Evolutionary conservation across 2,113 vertebrate species (phyloP).

Genomic region (Formicarius rufipectus): DNA sequence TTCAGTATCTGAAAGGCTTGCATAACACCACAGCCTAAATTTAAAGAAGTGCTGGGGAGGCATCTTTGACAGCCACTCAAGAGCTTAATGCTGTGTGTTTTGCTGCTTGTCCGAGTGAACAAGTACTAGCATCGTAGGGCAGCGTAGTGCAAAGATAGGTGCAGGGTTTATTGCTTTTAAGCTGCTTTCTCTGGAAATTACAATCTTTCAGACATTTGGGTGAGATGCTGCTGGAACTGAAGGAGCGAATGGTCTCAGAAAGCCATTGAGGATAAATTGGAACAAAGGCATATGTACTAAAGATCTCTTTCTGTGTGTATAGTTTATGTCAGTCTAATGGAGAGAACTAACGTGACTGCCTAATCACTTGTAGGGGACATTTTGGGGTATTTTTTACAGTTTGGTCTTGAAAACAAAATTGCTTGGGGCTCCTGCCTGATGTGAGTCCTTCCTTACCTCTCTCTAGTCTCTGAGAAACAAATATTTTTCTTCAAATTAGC

Average conservation of each 20-base stretch:
- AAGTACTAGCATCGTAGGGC: rapidly evolving
- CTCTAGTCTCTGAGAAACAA: not conserved
- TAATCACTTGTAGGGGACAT: not conserved
- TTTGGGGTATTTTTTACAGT: not conserved
- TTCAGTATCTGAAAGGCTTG: not conserved
- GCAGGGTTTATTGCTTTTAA: not conserved
- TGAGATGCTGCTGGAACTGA: not conserved
- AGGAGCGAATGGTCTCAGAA: not conserved
- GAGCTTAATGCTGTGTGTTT: not conserved
- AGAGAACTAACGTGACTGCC: not conserved
- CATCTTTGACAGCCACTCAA: not conserved
- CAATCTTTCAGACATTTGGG: not conserved
- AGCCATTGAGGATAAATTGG: not conserved
- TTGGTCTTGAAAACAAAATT: not conserved
- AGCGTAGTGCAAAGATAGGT: rapidly evolving
- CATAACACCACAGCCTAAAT: not conserved
- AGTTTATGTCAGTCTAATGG: not conserved
- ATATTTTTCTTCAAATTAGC: not conserved
- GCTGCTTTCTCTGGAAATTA: not conserved
- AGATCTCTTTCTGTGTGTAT: not conserved
- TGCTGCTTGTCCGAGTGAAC: not conserved
- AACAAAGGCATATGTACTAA: not conserved
- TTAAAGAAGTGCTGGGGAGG: not conserved
- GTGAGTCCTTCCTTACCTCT: not conserved
- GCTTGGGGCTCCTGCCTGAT: not conserved